These are phyloP conservation scores for Caenorhabditis briggsae DNA, from an alignment of 1,140 invertebrate genomes.

Conservation along the genomic window DNA sequence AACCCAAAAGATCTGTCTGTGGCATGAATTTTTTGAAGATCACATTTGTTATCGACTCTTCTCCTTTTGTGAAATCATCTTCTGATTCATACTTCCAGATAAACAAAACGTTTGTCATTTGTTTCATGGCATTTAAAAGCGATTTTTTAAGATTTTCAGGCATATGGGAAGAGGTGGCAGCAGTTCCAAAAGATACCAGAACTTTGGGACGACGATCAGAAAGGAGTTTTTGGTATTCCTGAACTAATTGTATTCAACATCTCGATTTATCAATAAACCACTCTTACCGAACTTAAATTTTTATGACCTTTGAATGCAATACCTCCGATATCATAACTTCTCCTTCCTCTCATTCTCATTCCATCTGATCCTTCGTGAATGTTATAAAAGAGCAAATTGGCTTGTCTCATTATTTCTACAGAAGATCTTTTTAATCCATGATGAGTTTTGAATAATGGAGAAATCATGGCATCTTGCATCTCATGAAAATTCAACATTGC, in stretches of 20 bases:
- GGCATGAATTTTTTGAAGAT: conserved; percentile 59
- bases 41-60: conserved; percentile 48
- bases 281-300: conserved; percentile 50
- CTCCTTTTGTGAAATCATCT: conserved; percentile 37
- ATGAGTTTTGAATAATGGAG: conserved; percentile 6
- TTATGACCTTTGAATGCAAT: conserved; percentile 60
- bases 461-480: conserved; percentile 15
- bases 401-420: conserved; percentile 36
- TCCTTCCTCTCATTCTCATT: conserved; percentile 48
- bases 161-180: conserved; percentile 56
- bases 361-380: conserved; percentile 52
- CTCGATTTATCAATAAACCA: background rate
- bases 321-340: conserved; percentile 49
- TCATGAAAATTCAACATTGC: conserved; percentile 35
- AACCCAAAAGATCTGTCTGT: conserved; percentile 59
- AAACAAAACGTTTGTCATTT: conserved; percentile 55
- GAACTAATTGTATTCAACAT: background rate
- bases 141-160: conserved; percentile 45
- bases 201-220: conserved; percentile 48
- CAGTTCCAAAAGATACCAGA: conserved; percentile 60
- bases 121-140: conserved; percentile 42
- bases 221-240: conserved; percentile 16
- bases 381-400: conserved; percentile 33
- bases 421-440: conserved; percentile 11
- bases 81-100: conserved; percentile 64